A percentile compares a stretch with the other conserved stretches of the same genome.
Evolutionary conservation across 2,888 invertebrate genomes (phyloP).

Genomic region (Pinctada fucata): DNA sequence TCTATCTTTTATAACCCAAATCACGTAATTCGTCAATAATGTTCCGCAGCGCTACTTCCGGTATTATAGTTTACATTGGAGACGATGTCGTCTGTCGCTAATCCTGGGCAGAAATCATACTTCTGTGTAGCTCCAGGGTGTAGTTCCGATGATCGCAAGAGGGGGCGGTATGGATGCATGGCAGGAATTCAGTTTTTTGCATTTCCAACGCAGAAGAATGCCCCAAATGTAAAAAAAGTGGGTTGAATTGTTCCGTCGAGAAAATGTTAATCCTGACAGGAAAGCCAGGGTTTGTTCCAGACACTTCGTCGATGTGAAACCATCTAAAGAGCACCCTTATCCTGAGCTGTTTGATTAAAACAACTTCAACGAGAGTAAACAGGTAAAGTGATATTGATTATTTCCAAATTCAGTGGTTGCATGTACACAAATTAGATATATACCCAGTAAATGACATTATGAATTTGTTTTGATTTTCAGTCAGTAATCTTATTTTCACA

Average conservation of each 20-base stretch:
- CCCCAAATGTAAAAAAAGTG: slow-evolving; percentile 5
- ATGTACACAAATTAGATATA: no score
- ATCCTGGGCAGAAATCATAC: slow-evolving; percentile 9
- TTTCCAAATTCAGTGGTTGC: no score
- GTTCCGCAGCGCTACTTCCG: slow-evolving; percentile 7
- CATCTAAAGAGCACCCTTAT: slow-evolving; percentile 18
- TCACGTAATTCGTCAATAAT: slow-evolving; percentile 12
- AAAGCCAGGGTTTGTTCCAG: slow-evolving; percentile 19
- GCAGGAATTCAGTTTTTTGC: slow-evolving; percentile 7
- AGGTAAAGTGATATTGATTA: background rate
- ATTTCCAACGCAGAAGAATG: slow-evolving; percentile 25
- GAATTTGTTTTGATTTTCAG: no score
- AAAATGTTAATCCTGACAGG: background rate
- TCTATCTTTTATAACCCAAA: background rate
- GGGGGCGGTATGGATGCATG: slow-evolving; percentile 25
- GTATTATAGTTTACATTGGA: slow-evolving; percentile 5
- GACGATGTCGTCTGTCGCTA: slow-evolving; percentile 10
- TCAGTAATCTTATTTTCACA: no score
- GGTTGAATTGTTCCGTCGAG: slow-evolving; percentile 3
- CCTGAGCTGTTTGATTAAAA: slow-evolving; percentile 23
- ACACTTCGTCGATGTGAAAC: slow-evolving; percentile 27
- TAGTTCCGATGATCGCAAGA: slow-evolving; percentile 24
- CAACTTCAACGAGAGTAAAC: slow-evolving; percentile 19
- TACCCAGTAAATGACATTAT: no score
- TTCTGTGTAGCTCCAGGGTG: slow-evolving; percentile 23